Evolutionary conservation across 2,113 vertebrate genomes (phyloP), one percentile per base, ranked within the genome.

Genomic region (Leptodactylus fuscus): DNA sequence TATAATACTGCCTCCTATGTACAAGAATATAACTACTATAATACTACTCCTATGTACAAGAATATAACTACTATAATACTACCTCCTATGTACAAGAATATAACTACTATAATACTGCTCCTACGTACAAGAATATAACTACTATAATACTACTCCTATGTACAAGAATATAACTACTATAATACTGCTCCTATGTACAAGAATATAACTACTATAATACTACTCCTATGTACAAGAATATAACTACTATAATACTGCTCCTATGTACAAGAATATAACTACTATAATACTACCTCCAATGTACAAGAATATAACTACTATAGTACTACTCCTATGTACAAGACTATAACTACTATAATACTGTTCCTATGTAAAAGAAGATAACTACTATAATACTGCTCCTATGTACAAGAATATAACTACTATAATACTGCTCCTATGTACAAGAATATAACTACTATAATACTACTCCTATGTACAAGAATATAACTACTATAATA

Each of bases 61-160:
- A 62, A 62, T 62, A 62, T 62, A 62, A 62, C 58, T 62, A 67
- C 29, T 18, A 34, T 32, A 67, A 34, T 67, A 67, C 62, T 67
- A 29, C 29, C 62, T n/a, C n/a, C n/a, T n/a, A n/a, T n/a, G n/a
- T n/a, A n/a, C n/a, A n/a, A n/a, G n/a, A n/a, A n/a, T n/a, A n/a
- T n/a, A n/a, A n/a, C n/a, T n/a, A n/a, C n/a, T n/a, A n/a, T n/a
- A n/a, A n/a, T n/a, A n/a, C n/a, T n/a, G n/a, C n/a, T n/a, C n/a
- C n/a, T n/a, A n/a, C n/a, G n/a, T n/a, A n/a, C n/a, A n/a, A n/a
- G n/a, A 67, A 67, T 67, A 67, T 34, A 67, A 18, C 55, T 60
- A 27, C 55, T 27, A 60, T 60, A 60, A 24, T 60, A 60, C 58
- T 60, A 11, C 58, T n/a, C n/a, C 58, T 60, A 27, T 60, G 24